Evolutionary conservation across 1,140 invertebrate genomes (phyloP), one percentile per base, ranked within the genome.

Genomic region (Zaprionus ghesquierei): DNA sequence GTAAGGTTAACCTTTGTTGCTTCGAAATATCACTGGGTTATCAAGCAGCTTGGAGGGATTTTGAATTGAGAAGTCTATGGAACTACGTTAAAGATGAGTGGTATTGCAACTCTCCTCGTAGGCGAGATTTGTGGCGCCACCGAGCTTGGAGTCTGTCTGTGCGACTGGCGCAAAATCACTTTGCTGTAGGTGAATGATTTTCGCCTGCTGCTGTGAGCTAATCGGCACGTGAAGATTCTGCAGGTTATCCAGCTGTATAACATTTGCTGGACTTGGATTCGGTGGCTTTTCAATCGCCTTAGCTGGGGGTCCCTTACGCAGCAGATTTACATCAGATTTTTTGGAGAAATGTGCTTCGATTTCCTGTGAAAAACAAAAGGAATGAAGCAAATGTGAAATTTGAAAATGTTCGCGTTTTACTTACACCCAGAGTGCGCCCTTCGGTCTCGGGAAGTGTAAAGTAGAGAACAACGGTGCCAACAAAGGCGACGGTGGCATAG

Each of bases 361-460:
- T 92, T 98, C 96, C 71, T 95, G 94, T 10, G 54, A 59, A 13
- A 69, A 55, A 59, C 59, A 13, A 69, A 55, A 59, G 49, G 38
- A n/a, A n/a, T n/a, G n/a, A n/a, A 51, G 2, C 3, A 54, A 27
- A 55, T 18, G 2, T 25, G 41, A 5, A 0, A 49, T 46, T 9
- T 27, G n/a, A n/a, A n/a, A 54, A 10, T 38, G 15, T 20, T 35
- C 2, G 29, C 62, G 8, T 10, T 72, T 22, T 29, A 71, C 90
- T 85, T 79, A 92, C 90, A 12, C 69, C 81, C 3, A 98, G 92
- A 0, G 95, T 95, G 84, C 95, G 95, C 0, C 96, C 96, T 92
- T 98, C 97, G 0, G 97, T 98, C 93, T 98, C 93, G 12, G 91
- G 91, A 8, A 94, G 72, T 5, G 92, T 89, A 50, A 93, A 94